Base-by-base conservation (phyloP, 2,797 vertebrate species). In the Leptoclinus maculatus region DNA sequence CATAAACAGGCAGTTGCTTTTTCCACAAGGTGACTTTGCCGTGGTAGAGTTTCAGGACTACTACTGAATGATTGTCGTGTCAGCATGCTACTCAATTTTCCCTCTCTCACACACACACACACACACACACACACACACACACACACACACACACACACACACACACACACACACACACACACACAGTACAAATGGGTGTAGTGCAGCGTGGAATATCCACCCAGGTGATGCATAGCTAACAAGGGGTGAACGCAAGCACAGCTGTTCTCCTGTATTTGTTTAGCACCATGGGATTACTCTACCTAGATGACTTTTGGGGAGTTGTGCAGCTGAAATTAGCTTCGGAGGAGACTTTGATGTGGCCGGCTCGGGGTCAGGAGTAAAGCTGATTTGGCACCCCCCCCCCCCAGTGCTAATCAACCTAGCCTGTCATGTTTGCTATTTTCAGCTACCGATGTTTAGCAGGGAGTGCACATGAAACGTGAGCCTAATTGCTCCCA, bases 261-360 rank as follows among this genome's bases (percentile, higher is more conserved):
- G 58, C 38, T 47, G 23, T 47, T 76, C 23, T n/a, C 19, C 51
- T 51, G 12, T 56, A 76, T 60, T 75, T 59, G 23, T 66, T 71
- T 9, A 72, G 66, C 47, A 71, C 34, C 17, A n/a, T 47, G 36
- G 67, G 63, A 71, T 84, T 79, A 51, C 72, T 70, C 60, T 27
- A 49, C 43, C 21, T 21, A 2, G 56, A 39, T 17, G 1, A 41
- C 41, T 70, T 71, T 59, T 32, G 43, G 12, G 51, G 17, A 66
- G 47, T 23, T 23, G 11, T 49, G 66, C n/a, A 62, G 71, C 62
- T 80, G 6, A 74, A 82, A 84, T 82, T 39, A 82, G 65, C 80
- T 74, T 41, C 13, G 54, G 58, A 87, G 69, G 73, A 79, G 47
- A 77, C 71, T 84, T 82, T 91, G 72, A 82, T 83, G 78, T 71